Base-by-base conservation (phyloP, 2,113 vertebrate genomes). In the Seriola dumerili region DNA sequence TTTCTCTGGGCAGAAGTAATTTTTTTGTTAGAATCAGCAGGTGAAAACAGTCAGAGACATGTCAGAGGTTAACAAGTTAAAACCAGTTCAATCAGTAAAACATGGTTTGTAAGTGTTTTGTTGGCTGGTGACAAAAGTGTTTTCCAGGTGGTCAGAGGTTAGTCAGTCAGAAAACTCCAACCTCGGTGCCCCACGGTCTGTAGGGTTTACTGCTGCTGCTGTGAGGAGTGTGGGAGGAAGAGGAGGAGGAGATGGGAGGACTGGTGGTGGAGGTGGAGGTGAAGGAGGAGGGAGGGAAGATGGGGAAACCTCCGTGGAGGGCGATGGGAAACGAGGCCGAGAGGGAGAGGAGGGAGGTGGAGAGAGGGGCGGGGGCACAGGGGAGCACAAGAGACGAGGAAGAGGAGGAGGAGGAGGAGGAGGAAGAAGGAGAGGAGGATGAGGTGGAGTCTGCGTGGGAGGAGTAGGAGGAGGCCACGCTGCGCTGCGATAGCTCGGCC, bases 101-200 rank as follows among this genome's bases (percentile, higher is more conserved):
- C 50, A 8, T 38, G 38, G 38, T 38, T 54, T 7, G 48, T 50
- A 1, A 19, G 64, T 13, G 7, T 36, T 4, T 36, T 4, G 19
- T 58, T 69, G 8, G 11, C 29, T 32, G 21, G 71, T 54, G 46
- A 16, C n/a, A 0, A 52, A 52, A 58, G 29, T 46, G 42, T 61
- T 62, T 25, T 74, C 48, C 67, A 25, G 25, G 19, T 7, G n/a
- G 21, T 21, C 55, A 64, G 34, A 74, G 46, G 80, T 83, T 78
- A 78, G 77, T 57, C 34, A n/a, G 62, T 95, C 93, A 98, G 80
- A 98, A 97, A 1, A 97, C 97, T 76, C 98, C 98, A 13, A 99
- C 97, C 94, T 99, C 97, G 6, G 97, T 97, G 32, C 97, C 97
- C 98, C 97, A 99, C 0, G 97, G 97, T 8, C 97, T 93, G 93